A percentile compares a stretch with the other conserved stretches of the same genome.
phyloP scores from a whole-genome alignment of 2,797 vertebrate genomes.

The Gobio occitaniae region DNA sequence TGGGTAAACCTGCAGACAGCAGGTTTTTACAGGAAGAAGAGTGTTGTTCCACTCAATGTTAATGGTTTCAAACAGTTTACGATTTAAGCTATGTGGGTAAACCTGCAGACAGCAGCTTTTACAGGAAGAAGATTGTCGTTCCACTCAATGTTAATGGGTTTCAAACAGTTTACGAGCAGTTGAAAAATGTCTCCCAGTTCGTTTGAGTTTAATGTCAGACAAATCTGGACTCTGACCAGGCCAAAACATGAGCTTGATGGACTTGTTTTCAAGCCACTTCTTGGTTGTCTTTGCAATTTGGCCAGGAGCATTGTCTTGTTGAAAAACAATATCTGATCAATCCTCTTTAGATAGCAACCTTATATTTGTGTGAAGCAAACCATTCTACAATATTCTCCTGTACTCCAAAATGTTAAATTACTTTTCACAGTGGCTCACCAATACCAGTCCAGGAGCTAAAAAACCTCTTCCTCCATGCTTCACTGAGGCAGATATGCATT shows the following conservation, averaged over 20 bases:
- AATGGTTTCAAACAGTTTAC: not conserved
- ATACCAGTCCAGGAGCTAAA: not conserved
- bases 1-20: not conserved
- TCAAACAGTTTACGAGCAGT: not conserved
- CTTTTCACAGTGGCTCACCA: not conserved
- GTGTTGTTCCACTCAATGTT: not conserved
- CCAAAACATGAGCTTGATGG: not conserved
- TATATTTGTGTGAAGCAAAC: not conserved
- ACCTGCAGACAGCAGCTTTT: not conserved
- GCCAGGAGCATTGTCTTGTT: not conserved
- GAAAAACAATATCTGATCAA: not conserved
- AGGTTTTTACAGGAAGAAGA: not conserved
- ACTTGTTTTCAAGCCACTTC: not conserved
- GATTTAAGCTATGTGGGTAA: not conserved
- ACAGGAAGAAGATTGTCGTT: not conserved
- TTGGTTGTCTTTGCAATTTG: not conserved
- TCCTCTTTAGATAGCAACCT: not conserved
- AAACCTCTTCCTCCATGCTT: not conserved
- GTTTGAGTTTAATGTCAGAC: not conserved
- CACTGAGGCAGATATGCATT: not conserved
- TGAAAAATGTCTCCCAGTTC: not conserved
- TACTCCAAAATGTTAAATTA: not conserved
- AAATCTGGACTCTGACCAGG: not conserved
- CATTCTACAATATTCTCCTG: not conserved
- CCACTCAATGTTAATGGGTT: not conserved